These are phyloP conservation scores for Apis florea DNA, from an alignment of 1,140 invertebrate species.

Conservation along the genomic window DNA sequence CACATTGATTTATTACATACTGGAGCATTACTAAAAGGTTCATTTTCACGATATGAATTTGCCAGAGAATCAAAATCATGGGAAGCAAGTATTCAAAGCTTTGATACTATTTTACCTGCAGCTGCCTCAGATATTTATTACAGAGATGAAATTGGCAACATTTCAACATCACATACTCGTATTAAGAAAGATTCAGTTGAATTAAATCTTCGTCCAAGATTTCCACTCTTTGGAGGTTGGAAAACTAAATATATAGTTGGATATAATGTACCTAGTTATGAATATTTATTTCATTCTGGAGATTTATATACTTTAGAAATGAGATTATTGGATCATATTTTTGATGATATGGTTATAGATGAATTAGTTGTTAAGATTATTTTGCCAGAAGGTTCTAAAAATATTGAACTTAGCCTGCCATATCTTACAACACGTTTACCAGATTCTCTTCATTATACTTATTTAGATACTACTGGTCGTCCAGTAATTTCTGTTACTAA, in stretches of 20 bases:
- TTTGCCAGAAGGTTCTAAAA: slow-evolving; percentile 94
- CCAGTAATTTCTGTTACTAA: slow-evolving; percentile 93
- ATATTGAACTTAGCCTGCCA: slow-evolving; percentile 91
- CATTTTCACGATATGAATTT: slow-evolving; percentile 98
- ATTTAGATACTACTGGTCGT: slow-evolving; percentile 96
- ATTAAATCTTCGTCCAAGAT: slow-evolving; percentile 95
- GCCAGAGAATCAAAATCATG: slow-evolving; percentile 93
- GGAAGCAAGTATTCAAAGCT: slow-evolving; percentile 93
- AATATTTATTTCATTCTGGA: slow-evolving; percentile 93
- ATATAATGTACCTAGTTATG: slow-evolving; percentile 98
- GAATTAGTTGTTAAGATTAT: slow-evolving; percentile 95
- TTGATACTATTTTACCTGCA: slow-evolving; percentile 95
- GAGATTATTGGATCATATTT: slow-evolving; percentile 96
- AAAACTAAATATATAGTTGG: slow-evolving; percentile 98
- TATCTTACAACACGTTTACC: slow-evolving; percentile 88
- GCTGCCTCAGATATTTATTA: slow-evolving; percentile 96
- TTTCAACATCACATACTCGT: slow-evolving; percentile 97
- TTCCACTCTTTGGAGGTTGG: slow-evolving; percentile 99
- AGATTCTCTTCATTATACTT: slow-evolving; percentile 93
- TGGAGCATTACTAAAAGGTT: slow-evolving; percentile 95
- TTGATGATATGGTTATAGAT: slow-evolving; percentile 97
- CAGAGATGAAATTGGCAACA: slow-evolving; percentile 99
- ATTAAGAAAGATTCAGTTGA: slow-evolving; percentile 95
- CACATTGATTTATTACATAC: slow-evolving; percentile 94
- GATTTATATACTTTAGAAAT: slow-evolving; percentile 93